phyloP scores from a whole-genome alignment of 2,797 vertebrate species.

The Notamacropus eugenii region DNA sequence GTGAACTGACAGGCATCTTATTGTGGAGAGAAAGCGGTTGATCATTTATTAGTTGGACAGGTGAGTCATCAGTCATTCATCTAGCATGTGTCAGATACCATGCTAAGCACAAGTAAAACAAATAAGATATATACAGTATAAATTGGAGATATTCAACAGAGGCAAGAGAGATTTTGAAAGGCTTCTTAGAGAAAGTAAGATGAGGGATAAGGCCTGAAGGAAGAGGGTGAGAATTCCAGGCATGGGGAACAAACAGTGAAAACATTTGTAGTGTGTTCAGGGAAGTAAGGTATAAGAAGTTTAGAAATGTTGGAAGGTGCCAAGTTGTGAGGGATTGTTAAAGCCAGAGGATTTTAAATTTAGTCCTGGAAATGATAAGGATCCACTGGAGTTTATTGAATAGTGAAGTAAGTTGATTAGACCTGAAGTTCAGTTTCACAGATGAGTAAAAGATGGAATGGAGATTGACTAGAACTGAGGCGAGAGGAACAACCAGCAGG shows the following conservation, averaged over 20 bases:
- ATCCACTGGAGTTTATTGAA: background rate
- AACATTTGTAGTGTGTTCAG: background rate
- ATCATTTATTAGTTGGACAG: background rate
- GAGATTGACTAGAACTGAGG: background rate
- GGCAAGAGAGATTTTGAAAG: too few relatives aligned
- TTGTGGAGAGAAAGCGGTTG: background rate
- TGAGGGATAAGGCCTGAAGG: background rate
- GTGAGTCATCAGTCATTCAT: background rate
- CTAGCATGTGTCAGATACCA: background rate
- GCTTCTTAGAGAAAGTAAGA: background rate
- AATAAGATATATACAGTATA: background rate
- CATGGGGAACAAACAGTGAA: background rate
- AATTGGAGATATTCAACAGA: background rate
- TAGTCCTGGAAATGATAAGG: background rate
- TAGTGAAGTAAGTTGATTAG: background rate
- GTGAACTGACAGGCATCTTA: background rate
- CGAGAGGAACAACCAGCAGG: background rate
- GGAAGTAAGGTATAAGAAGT: background rate
- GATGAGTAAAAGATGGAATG: background rate
- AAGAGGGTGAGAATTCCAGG: background rate
- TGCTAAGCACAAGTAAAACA: background rate
- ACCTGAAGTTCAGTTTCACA: background rate
- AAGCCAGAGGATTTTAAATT: background rate
- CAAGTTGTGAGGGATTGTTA: background rate
- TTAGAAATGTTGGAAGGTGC: background rate